Evolutionary conservation across 1,140 invertebrate species (phyloP), one percentile per base, ranked within the genome.

Genomic region (Drosophila lowei): DNA sequence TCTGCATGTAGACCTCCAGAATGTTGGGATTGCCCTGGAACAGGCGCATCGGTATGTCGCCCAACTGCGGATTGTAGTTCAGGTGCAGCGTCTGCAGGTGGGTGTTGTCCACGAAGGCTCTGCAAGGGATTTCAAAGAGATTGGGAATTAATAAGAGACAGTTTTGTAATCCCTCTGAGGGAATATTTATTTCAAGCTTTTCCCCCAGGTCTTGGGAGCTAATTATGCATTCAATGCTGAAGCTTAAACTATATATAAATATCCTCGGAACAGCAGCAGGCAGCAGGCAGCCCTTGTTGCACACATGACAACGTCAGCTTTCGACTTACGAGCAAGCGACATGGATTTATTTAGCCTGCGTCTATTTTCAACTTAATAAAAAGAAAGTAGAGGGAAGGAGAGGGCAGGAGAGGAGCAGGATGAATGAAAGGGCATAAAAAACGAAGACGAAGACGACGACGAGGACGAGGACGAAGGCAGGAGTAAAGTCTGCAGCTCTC

Each of bases 51-150:
- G 95, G 95, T 49, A 97, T 92, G 72, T 93, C 93, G 43, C 91
- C 92, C 21, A 97, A 92, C 71, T 94, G 93, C 6, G 94, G 93
- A 91, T 97, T 97, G 78, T 95, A 94, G 86, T 96, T 95, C 92
- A 97, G 93, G 88, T 94, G 94, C 72, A 97, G 94, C 56, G 93
- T 93, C 86, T 97, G 95, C 54, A 97, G 92, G 86, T 96, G 95
- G 21, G 96, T 95, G 90, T 97, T 97, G 92, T 97, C 96, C 42
- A 95, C 95, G 86, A 97, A 96, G 46, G 96, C 95, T 91, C 95
- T 92, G 72, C 0, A 84, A 89, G 6, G 3, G 8, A 34, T 34
- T 1, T 8, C 0, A 52, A 9, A 48, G 8, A 21, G 6, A 18
- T 49, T 49, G 6, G 2, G 46, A 6, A 59, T 11, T 34, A 13